Conservation (phyloP, 2,888 invertebrate genomes). For the Drosophila lutescens region DNA sequence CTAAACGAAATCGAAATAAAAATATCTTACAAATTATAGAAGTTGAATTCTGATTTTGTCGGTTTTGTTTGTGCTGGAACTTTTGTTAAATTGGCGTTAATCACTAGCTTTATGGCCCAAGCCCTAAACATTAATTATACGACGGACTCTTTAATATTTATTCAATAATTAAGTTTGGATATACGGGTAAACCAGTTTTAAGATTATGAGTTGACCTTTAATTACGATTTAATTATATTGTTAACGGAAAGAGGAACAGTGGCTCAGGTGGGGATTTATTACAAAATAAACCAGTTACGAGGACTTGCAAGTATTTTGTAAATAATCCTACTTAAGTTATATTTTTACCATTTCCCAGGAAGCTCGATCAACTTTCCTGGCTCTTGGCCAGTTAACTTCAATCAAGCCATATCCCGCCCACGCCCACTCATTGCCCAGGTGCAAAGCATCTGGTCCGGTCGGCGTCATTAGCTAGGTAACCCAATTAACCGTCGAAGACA, state of each 20-base stretch:
- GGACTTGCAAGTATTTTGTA: background rate
- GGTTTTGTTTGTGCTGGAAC: conserved; percentile 49
- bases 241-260: background rate
- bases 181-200: conserved; percentile 56
- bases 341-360: background rate
- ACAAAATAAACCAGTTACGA: background rate
- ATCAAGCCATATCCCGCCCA: conserved; percentile 24
- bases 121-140: conserved; percentile 66
- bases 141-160: conserved; percentile 65
- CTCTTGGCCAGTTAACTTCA: conserved; percentile 14
- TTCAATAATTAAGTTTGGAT: conserved; percentile 31
- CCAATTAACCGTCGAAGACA: conserved; percentile 62
- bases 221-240: conserved; percentile 4
- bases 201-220: conserved; percentile 47
- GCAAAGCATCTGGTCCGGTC: conserved; percentile 26
- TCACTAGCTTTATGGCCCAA: conserved; percentile 62
- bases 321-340: no score
- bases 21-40: conserved; percentile 56
- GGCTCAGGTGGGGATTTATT: background rate
- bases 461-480: conserved; percentile 38
- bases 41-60: conserved; percentile 43
- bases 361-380: conserved; percentile 7
- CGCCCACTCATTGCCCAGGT: conserved; percentile 19
- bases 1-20: conserved; percentile 53
- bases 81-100: conserved; percentile 68